Evolutionary conservation across 92 coral and sea anemone species (phyloP).

Genomic region (Phenganax stokvisi): DNA sequence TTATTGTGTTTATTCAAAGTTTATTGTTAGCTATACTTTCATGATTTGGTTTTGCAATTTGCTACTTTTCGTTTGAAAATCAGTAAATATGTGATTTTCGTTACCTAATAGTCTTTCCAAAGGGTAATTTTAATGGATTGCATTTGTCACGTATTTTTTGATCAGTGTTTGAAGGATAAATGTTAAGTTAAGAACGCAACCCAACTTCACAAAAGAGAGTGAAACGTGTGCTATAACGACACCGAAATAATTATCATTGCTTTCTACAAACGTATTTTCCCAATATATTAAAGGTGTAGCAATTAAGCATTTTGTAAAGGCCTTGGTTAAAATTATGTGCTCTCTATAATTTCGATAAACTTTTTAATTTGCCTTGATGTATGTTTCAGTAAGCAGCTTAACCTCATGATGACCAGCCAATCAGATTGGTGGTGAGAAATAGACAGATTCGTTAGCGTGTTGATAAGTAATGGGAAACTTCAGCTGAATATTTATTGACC

Average conservation of each 20-base stretch:
- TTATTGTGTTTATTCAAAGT: not conserved
- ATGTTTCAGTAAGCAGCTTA: not conserved
- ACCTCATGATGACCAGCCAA: slow-evolving; percentile 12
- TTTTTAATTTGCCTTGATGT: not conserved
- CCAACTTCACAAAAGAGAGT: not conserved
- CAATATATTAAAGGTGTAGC: too few species aligned
- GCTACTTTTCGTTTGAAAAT: too few species aligned
- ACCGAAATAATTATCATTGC: too few species aligned
- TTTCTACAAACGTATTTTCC: too few species aligned
- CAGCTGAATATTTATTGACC: not conserved
- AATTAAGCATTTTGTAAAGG: not conserved
- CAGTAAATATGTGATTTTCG: too few species aligned
- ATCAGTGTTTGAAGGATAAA: not conserved
- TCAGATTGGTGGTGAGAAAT: not conserved
- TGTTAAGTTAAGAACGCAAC: not conserved
- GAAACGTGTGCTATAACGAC: not conserved
- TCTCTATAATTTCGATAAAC: not conserved
- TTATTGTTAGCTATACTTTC: too few species aligned
- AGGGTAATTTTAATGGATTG: too few species aligned
- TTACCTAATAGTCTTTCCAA: too few species aligned
- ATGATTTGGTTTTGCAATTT: too few species aligned
- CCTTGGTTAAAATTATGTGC: not conserved
- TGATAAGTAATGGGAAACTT: slow-evolving; percentile 16
- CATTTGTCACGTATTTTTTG: too few species aligned
- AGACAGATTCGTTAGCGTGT: slow-evolving; percentile 18